phyloP scores from a whole-genome alignment of 2,888 invertebrate genomes.

The Parelbella ahira region DNA sequence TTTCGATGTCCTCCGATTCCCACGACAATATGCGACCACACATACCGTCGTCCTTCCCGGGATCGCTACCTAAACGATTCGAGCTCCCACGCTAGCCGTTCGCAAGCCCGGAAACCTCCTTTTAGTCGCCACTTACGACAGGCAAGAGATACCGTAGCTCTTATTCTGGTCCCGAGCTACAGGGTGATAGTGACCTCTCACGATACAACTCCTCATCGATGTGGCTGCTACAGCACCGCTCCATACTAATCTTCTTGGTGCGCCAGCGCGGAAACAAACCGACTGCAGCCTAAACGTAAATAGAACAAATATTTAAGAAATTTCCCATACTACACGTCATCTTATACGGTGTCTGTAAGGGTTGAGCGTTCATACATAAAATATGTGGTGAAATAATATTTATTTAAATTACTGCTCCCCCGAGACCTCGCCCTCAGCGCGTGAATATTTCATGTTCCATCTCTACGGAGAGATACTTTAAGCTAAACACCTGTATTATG shows the following conservation, averaged over 20 bases:
- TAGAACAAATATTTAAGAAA: conserved; percentile 15
- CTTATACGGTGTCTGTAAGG: conserved; percentile 27
- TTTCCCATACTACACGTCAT: conserved; percentile 10
- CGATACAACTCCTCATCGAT: too few species aligned
- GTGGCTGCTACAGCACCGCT: too few species aligned
- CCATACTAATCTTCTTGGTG: background rate
- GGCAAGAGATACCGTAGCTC: too few species aligned
- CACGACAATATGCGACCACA: too few species aligned
- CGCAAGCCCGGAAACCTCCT: too few species aligned
- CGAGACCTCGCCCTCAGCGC: conserved; percentile 37
- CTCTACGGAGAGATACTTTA: conserved; percentile 30
- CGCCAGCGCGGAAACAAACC: background rate
- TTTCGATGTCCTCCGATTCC: too few species aligned
- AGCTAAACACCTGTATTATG: conserved; percentile 5
- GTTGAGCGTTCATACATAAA: conserved; percentile 46
- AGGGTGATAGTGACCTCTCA: too few species aligned
- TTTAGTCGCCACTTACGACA: too few species aligned
- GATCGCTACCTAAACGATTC: too few species aligned
- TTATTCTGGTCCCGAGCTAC: too few species aligned
- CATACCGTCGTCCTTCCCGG: too few species aligned
- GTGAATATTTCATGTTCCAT: conserved; percentile 49
- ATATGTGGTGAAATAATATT: conserved; percentile 57
- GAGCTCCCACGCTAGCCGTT: too few species aligned
- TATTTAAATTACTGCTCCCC: conserved; percentile 56
- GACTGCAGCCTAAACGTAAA: background rate